Evolutionary conservation across 2,888 invertebrate species (phyloP), one percentile per base, ranked within the genome.

Genomic region (Coelopa pilipes): DNA sequence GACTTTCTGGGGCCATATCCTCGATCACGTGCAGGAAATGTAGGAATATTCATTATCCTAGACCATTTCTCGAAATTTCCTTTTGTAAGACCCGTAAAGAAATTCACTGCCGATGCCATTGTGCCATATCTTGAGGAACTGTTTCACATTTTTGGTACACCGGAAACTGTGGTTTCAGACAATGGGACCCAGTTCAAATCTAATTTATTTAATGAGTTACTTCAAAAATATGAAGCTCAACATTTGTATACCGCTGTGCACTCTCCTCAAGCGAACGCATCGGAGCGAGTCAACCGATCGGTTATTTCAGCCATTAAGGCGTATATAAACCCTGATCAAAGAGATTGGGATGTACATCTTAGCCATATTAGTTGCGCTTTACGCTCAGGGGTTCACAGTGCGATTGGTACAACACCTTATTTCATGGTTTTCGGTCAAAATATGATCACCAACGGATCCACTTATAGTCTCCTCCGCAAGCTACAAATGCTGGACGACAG

Each of bases 271-370:
- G 63, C 66, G 0, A 78, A 77, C 49, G 73, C 73, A 1, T 73
- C 75, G 1, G 73, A 77, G 45, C 53, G 75, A 11, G 75, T 76
- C 1, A 78, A 76, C 21, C 55, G 73, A 1, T 77, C 74, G 1
- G 57, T 68, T 5, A 74, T 77, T 12, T 67, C 74, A 3, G 76
- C 65, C 15, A 73, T 78, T n/a, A 62, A 75, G 7, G 47, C 76
- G 1, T 74, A 69, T 50, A 21, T 78, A 17, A 17, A 65, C 12
- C 70, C 74, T 0, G 66, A 75, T 57, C 74, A 79, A 49, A 74
- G 24, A 0, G 60, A 74, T 60, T 76, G 76, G 78, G 76, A 77
- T 70, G 74, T 73, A 1, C n/a, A 75, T 7, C 55, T 76, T 1
- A 76, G 62, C 60, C 21, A 59, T 15, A 76, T 75, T 49, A 47